These are phyloP conservation scores for Calyptomena viridis DNA, from an alignment of 2,113 vertebrate genomes.

Conservation along the genomic window DNA sequence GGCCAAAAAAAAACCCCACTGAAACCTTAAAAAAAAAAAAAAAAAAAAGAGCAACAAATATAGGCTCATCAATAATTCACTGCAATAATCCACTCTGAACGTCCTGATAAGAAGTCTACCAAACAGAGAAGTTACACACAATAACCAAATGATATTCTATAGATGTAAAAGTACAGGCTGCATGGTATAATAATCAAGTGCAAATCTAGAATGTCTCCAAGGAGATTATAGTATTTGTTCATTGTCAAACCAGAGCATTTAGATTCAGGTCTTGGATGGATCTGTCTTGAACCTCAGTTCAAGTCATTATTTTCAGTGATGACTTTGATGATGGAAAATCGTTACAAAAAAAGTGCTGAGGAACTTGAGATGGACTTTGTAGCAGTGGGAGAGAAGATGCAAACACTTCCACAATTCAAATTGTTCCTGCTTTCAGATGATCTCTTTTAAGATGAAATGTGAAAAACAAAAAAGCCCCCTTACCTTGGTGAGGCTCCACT, in stretches of 20 bases:
- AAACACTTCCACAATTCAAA: not conserved
- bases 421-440: not conserved
- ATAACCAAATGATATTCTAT: not conserved
- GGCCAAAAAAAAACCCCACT: not conserved
- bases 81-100: not conserved
- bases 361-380: not conserved
- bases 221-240: not conserved
- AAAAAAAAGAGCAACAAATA: not conserved
- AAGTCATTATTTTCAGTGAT: not conserved
- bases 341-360: not conserved
- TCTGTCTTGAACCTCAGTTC: not conserved
- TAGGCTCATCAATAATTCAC: not conserved
- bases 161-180: not conserved
- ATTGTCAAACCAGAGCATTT: not conserved
- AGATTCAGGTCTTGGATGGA: not conserved
- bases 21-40: not conserved
- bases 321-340: not conserved
- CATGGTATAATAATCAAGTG: not conserved
- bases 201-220: not conserved
- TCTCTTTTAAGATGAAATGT: not conserved
- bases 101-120: not conserved
- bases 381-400: not conserved
- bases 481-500: not conserved
- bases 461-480: not conserved
- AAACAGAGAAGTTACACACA: not conserved